Evolutionary conservation across 2,113 vertebrate species (phyloP).

Genomic region (Microcebus ravelobensis): DNA sequence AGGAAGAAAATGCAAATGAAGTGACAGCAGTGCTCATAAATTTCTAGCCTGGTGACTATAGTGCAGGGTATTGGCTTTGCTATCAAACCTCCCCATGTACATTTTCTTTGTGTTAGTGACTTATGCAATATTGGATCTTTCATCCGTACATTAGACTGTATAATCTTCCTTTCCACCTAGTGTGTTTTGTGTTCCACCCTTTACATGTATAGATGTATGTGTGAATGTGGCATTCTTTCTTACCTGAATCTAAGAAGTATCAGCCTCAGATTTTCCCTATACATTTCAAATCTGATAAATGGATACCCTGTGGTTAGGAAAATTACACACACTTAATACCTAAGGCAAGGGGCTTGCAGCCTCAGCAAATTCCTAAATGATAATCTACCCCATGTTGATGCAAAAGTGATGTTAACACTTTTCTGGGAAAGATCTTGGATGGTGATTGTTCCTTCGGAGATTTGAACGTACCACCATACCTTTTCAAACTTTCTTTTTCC

Average conservation of each 20-base stretch:
- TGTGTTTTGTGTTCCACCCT: not conserved
- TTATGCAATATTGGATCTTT: not conserved
- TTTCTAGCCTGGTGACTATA: conserved; percentile 11
- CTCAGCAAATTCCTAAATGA: conserved; percentile 69
- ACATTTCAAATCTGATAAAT: conserved; percentile 74
- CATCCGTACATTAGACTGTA: not conserved
- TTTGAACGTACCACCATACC: not conserved
- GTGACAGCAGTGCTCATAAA: not conserved
- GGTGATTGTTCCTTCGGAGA: not conserved
- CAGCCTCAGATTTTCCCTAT: conserved; percentile 21
- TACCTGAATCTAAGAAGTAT: conserved; percentile 54
- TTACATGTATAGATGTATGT: too few species aligned
- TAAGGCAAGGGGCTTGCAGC: conserved; percentile 60
- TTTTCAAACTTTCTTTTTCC: not conserved
- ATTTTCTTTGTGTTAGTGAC: not conserved
- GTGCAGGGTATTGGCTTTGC: not conserved
- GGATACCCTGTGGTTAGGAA: conserved; percentile 71
- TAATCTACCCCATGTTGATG: conserved; percentile 42
- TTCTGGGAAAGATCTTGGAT: not conserved
- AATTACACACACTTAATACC: conserved; percentile 76
- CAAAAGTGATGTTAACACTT: conserved; percentile 43
- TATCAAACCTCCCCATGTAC: not conserved
- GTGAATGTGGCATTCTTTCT: not conserved
- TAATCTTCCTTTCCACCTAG: not conserved
- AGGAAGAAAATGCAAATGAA: conserved; percentile 62